These are phyloP conservation scores for Tachina fera DNA, from an alignment of 2,888 invertebrate species.

Conservation along the genomic window DNA sequence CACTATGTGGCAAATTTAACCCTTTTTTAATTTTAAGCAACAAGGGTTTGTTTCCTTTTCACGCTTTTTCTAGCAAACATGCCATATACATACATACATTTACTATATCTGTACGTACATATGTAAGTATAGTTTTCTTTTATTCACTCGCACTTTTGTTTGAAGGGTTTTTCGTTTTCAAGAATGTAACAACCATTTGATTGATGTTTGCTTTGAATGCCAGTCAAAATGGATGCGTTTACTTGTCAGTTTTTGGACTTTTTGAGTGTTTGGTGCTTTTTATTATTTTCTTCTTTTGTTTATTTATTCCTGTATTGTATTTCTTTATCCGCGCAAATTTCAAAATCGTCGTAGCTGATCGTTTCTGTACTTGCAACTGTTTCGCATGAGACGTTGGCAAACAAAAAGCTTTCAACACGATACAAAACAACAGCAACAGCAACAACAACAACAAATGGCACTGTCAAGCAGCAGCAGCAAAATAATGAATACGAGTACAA, in stretches of 20 bases:
- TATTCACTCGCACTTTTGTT: slow-evolving; percentile 60
- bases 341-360: slow-evolving; percentile 81
- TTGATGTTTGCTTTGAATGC: slow-evolving; percentile 48
- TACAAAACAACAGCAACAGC: slow-evolving; percentile 70
- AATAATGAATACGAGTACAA: slow-evolving; percentile 19
- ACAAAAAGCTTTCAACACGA: slow-evolving; percentile 79
- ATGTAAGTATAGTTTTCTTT: slow-evolving; percentile 17
- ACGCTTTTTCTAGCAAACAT: slow-evolving; percentile 10
- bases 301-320: slow-evolving; percentile 56
- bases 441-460: slow-evolving; percentile 49
- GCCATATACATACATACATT: too few species aligned
- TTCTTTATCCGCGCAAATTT: slow-evolving; percentile 80
- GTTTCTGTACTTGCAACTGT: slow-evolving; percentile 82
- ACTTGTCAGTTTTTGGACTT: slow-evolving; percentile 49
- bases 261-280: slow-evolving; percentile 43
- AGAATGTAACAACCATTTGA: slow-evolving; percentile 55
- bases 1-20: slow-evolving; percentile 46
- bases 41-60: slow-evolving; percentile 55
- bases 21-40: slow-evolving; percentile 34
- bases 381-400: slow-evolving; percentile 78
- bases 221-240: slow-evolving; percentile 58
- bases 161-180: neutral
- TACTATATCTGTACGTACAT: too few species aligned
- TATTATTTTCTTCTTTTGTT: slow-evolving; percentile 42
- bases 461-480: slow-evolving; percentile 38